Percentiles rank a stretch among this genome's conserved stretches.
Conservation (phyloP, 2,113 vertebrate genomes). For the Melanostigma gelatinosum region DNA sequence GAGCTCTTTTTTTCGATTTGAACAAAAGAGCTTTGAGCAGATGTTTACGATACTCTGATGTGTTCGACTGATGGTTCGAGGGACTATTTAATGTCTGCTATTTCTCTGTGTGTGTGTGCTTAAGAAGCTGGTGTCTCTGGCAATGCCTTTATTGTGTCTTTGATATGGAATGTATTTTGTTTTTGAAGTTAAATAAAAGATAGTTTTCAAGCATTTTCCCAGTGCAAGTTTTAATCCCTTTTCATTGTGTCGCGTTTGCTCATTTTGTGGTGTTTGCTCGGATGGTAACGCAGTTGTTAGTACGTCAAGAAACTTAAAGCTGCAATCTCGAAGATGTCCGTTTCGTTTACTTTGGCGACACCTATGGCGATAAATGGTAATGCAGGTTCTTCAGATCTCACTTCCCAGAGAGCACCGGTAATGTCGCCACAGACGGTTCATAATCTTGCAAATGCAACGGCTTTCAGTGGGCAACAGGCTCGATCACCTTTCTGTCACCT, state of each 20-base stretch:
- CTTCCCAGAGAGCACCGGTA: not conserved
- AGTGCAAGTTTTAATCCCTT: not conserved
- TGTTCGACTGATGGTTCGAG: not conserved
- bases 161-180: constrained; percentile 60
- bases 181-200: constrained; percentile 31
- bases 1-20: not conserved
- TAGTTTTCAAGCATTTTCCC: constrained; percentile 10
- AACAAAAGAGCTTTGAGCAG: not conserved
- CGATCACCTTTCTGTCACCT: not conserved
- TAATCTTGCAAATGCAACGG: not conserved
- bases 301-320: not conserved
- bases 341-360: not conserved
- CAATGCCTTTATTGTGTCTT: constrained; percentile 39
- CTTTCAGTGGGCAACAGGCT: not conserved
- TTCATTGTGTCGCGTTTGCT: not conserved
- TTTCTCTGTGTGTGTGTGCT: not conserved
- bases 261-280: not conserved
- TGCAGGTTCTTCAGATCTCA: not conserved
- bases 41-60: not conserved
- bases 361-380: not conserved
- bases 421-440: not conserved
- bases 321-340: not conserved
- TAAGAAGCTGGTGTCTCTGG: not conserved
- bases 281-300: not conserved
- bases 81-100: constrained; percentile 1